Evolutionary conservation across 2,888 invertebrate genomes (phyloP), one percentile per base, ranked within the genome.

Genomic region (Pristionchus fissidentatus): DNA sequence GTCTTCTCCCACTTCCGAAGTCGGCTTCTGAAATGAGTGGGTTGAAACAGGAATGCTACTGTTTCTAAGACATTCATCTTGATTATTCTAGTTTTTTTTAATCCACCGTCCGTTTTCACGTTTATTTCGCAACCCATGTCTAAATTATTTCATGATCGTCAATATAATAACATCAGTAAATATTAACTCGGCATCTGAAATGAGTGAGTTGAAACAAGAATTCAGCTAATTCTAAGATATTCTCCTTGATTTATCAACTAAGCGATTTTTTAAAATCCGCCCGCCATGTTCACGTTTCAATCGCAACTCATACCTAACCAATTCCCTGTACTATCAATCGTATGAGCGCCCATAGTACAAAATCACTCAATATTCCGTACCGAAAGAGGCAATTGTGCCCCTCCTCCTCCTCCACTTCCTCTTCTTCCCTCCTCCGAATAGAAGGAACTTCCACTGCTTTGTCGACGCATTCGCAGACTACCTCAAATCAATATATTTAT

Each of bases 361-460:
- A 22, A 7, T 29, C 8, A 10, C 2, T 57, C 57, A 22, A n/a
- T 57, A 15, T 57, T 26, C 3, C 75, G n/a, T 29, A 75, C 75
- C 75, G 75, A 75, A 3, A 75, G 26, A 7, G 75, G 46, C 75
- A 75, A 29, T 19, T 46, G 75, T 4, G 26, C 38, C 32, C 35
- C 35, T 70, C 84, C 49, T 87, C 87, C 15, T 83, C 82, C 32
- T 73, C 62, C 52, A n/a, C 75, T 75, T 26, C 46, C 75, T 13
- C 75, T 26, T 29, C 75, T 26, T 26, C 75, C 75, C 75, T 75
- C 75, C 75, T 75, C 75, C 75, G 86, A 87, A 62, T 86, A 88
- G 70, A 89, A 87, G 7, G 87, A 87, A 52, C 87, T 87, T 57
- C 89, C 89, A 75, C 86, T 86, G 62, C 84, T 84, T 62, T 87